Percentiles rank a stretch among this genome's conserved stretches.
Conservation (phyloP, 2,797 vertebrate species). For the Brachymystax lenok region DNA sequence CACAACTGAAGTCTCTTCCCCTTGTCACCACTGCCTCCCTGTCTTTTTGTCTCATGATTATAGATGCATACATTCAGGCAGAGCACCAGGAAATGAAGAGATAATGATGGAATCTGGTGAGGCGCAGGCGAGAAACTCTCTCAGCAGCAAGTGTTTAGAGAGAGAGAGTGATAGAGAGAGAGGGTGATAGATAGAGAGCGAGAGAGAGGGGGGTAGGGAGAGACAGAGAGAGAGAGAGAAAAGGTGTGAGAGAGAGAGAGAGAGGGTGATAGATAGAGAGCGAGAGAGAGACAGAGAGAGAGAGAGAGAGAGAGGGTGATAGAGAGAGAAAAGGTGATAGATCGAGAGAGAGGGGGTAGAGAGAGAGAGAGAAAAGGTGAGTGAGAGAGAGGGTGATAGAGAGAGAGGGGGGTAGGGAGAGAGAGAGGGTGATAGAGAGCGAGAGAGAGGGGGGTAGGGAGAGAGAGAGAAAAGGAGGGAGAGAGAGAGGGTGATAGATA, state of each 20-base stretch:
- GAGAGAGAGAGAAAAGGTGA: neutral
- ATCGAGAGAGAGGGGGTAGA: constrained; percentile 22
- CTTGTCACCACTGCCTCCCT: constrained; percentile 5
- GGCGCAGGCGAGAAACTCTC: constrained; percentile 42
- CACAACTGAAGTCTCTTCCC: constrained; percentile 19
- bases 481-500: no score
- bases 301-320: no score
- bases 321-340: no score
- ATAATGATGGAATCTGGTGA: constrained; percentile 44
- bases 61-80: constrained; percentile 11
- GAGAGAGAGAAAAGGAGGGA: no score
- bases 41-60: constrained; percentile 42
- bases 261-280: neutral
- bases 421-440: no score
- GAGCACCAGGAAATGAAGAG: constrained; percentile 12
- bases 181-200: no score
- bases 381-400: no score
- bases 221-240: neutral
- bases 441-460: no score
- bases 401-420: no score
- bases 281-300: neutral
- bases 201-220: no score
- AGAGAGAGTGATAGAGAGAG: constrained; percentile 29
- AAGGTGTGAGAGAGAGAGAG: constrained; percentile 36
- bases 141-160: constrained; percentile 42